A percentile compares a stretch with the other conserved stretches of the same genome.
phyloP scores from a whole-genome alignment of 2,797 vertebrate genomes.

The Squalus acanthias region DNA sequence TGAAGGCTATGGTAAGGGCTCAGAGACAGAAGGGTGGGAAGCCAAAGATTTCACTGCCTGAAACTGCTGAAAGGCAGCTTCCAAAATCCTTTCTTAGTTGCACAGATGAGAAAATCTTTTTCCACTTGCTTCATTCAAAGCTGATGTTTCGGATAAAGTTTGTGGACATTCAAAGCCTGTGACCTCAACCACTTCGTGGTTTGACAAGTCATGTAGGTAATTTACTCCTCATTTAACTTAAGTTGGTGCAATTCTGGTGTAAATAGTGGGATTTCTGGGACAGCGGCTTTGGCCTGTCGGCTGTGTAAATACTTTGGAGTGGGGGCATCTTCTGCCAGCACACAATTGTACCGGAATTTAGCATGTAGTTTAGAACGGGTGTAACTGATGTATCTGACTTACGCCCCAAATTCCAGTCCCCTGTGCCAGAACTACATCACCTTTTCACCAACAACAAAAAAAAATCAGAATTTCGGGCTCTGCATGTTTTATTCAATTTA shows the following conservation, averaged over 20 bases:
- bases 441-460: neutral
- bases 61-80: too few species aligned
- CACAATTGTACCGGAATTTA: neutral
- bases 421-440: neutral
- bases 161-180: neutral
- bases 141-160: neutral
- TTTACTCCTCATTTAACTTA: neutral
- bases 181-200: neutral
- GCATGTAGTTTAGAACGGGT: too few species aligned
- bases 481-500: slow-evolving; percentile 7
- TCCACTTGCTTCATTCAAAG: neutral
- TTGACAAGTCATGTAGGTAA: neutral
- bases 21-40: too few species aligned
- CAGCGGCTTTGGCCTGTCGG: neutral
- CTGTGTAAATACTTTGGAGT: neutral
- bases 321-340: neutral
- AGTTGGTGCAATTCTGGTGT: neutral
- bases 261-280: neutral
- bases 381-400: neutral
- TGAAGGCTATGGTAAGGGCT: too few species aligned
- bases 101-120: neutral
- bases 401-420: neutral
- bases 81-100: neutral
- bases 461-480: neutral
- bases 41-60: too few species aligned